Evolutionary conservation across 2,888 invertebrate genomes (phyloP).

Genomic region (Eupithecia insigniata): DNA sequence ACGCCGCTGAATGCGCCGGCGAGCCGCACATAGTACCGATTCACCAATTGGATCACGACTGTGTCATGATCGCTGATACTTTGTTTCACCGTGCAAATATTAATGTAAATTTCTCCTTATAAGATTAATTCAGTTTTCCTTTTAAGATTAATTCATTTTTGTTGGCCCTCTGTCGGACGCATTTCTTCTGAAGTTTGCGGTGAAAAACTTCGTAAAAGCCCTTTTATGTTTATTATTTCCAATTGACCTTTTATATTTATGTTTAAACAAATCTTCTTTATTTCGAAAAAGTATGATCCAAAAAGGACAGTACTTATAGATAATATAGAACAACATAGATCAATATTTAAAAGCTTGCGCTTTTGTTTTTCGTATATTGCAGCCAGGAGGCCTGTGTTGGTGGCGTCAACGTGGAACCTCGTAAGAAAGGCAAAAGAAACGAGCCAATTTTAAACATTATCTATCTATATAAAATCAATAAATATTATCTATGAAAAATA

Average conservation of each 20-base stretch:
- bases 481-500: too few relatives aligned
- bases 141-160: background rate
- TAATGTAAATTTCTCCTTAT: background rate
- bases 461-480: too few relatives aligned
- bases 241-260: background rate
- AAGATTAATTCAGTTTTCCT: background rate
- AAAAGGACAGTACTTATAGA: too few relatives aligned
- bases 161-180: background rate
- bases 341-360: too few relatives aligned
- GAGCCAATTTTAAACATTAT: too few relatives aligned
- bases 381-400: too few relatives aligned
- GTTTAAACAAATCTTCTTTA: background rate
- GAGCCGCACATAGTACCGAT: conserved; percentile 42
- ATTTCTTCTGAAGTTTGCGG: background rate
- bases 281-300: background rate
- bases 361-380: too few relatives aligned
- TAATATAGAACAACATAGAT: too few relatives aligned
- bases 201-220: background rate
- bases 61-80: conserved; percentile 52
- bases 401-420: too few relatives aligned
- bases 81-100: conserved; percentile 35
- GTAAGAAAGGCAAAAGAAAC: too few relatives aligned
- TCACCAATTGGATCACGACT: conserved; percentile 56
- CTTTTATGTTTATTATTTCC: background rate
- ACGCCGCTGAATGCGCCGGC: conserved; percentile 46